Evolutionary conservation across 1,140 invertebrate genomes (phyloP).

Genomic region (Apocrypta bakeri): DNA sequence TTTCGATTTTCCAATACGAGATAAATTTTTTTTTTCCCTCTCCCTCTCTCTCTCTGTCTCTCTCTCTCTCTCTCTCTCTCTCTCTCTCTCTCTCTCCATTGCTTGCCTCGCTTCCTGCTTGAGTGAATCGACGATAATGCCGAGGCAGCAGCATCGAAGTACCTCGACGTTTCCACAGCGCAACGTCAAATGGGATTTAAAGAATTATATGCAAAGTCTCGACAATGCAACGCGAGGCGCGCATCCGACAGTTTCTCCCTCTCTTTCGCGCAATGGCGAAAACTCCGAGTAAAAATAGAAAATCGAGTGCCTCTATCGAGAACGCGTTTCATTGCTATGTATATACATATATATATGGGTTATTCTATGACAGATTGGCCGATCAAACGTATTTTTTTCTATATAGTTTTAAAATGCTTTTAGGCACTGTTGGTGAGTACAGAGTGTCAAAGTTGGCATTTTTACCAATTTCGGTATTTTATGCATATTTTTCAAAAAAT

Average conservation of each 20-base stretch:
- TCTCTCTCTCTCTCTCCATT: not conserved
- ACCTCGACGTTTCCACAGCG: slow-evolving; percentile 24
- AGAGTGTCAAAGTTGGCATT: no score
- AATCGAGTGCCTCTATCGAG: not conserved
- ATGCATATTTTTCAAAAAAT: no score
- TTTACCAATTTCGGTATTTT: no score
- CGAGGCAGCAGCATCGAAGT: not conserved
- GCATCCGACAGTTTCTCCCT: slow-evolving; percentile 24
- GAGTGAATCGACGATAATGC: slow-evolving; percentile 21
- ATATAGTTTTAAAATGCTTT: no score
- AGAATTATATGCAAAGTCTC: slow-evolving; percentile 47
- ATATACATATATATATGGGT: no score
- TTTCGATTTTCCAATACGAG: slow-evolving; percentile 29
- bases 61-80: not conserved
- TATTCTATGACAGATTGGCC: no score
- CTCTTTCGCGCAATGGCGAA: not conserved
- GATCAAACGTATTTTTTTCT: no score
- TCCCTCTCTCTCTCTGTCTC: not conserved
- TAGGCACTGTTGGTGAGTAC: no score
- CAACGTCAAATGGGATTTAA: slow-evolving; percentile 41
- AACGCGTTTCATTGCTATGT: no score
- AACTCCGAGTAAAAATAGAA: slow-evolving; percentile 21
- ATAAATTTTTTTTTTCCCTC: slow-evolving; percentile 28
- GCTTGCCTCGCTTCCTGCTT: not conserved
- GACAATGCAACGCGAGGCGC: slow-evolving; percentile 7